Base-by-base conservation (phyloP, 1,140 invertebrate species). In the Camponotus vicinus region DNA sequence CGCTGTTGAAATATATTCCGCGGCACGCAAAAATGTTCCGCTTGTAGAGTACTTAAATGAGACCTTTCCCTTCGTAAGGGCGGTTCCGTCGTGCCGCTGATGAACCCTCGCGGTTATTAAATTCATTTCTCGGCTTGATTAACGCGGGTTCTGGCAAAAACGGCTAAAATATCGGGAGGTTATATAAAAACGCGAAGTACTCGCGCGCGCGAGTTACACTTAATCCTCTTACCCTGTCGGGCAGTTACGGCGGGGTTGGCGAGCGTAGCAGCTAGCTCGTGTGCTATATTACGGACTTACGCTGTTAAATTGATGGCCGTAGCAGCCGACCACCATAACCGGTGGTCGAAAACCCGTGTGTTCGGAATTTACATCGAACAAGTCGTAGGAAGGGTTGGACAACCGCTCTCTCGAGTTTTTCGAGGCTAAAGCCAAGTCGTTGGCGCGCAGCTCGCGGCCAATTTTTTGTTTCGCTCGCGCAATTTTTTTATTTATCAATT, bases 71-170 rank as follows among this genome's bases (percentile, higher is more conserved):
- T 76, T 42, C 13, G 67, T 6, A 40, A 59, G 79, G 57, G 27
- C 18, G 15, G 76, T 52, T 59, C 40, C 34, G 77, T 66, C 49
- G 40, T 42, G 63, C 79, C 69, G 71, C 59, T 70, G 45, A 84
- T 87, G 78, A 70, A 76, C 83, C 76, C 52, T 66, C 73, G 70
- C 66, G 89, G 70, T 88, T 90, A 90, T 90, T 90, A 90, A 90
- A 90, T 90, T 90, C 89, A 90, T 90, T 90, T 88, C 89, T 90
- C 86, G 86, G 76, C 86, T 90, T 90, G 89, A 90, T 90, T 90
- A 90, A 90, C 86, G 89, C 70, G 70, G 57, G 15, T 57, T 11
- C 59, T 66, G 76, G 71, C 80, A 90, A 90, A 88, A 90, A 90
- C 89, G 80, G 61, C 55, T 86, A 78, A 90, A 90, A 90, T 90